Percentiles rank a stretch among this genome's conserved stretches.
phyloP scores from a whole-genome alignment of 2,113 vertebrate species.

The Clarias gariepinus region DNA sequence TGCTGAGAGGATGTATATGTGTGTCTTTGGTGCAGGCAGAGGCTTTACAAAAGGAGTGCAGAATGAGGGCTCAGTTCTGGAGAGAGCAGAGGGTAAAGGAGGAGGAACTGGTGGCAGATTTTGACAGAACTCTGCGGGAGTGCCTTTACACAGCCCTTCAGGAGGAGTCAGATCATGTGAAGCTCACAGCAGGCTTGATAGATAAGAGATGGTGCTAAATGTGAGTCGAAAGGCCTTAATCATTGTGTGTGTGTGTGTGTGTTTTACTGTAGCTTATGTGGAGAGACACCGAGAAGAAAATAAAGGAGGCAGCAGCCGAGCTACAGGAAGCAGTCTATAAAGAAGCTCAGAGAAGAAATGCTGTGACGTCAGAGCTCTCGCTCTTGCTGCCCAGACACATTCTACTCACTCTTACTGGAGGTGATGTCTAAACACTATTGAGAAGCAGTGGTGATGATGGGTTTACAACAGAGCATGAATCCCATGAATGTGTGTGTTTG shows the following conservation, averaged over 20 bases:
- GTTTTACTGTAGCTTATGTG: slow-evolving; percentile 58
- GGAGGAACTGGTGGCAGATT: slow-evolving; percentile 65
- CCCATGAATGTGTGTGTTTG: slow-evolving; percentile 18
- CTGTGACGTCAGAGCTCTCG: slow-evolving; percentile 57
- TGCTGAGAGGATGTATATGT: neutral
- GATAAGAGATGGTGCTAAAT: neutral
- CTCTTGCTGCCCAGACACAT: slow-evolving; percentile 64
- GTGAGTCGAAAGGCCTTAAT: slow-evolving; percentile 15
- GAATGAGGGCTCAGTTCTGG: slow-evolving; percentile 72
- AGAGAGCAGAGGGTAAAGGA: slow-evolving; percentile 74
- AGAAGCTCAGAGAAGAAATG: slow-evolving; percentile 70
- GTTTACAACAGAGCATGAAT: neutral
- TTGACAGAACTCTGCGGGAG: slow-evolving; percentile 65
- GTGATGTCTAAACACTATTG: slow-evolving; percentile 48
- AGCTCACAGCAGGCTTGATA: slow-evolving; percentile 1
- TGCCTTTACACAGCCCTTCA: slow-evolving; percentile 57
- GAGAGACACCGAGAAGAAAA: slow-evolving; percentile 60
- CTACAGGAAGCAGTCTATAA: slow-evolving; percentile 64
- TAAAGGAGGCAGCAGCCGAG: slow-evolving; percentile 63
- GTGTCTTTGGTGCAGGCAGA: slow-evolving; percentile 69
- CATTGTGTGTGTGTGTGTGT: slow-evolving; percentile 19
- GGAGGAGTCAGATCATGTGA: slow-evolving; percentile 69
- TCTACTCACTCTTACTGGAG: slow-evolving; percentile 64
- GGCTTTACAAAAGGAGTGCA: slow-evolving; percentile 75
- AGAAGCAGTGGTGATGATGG: neutral